Conservation (phyloP, 2,888 invertebrate species). For the Andrena dorsata region DNA sequence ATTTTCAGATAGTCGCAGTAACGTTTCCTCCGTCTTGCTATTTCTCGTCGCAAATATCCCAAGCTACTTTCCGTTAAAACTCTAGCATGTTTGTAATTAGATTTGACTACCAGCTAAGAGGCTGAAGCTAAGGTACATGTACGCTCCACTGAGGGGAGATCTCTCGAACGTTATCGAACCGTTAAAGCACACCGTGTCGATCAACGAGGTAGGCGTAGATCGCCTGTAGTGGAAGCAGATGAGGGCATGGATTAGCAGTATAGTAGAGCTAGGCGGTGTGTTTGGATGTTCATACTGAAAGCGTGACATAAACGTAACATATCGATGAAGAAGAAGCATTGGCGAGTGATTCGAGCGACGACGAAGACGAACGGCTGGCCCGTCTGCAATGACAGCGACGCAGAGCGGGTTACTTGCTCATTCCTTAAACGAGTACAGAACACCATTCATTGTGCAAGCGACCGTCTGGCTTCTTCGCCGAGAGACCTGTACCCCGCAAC, state of each 20-base stretch:
- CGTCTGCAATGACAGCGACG: slow-evolving; percentile 49
- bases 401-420: slow-evolving; percentile 39
- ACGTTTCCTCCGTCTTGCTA: neutral
- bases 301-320: slow-evolving; percentile 64
- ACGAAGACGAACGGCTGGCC: slow-evolving; percentile 49
- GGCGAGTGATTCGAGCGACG: slow-evolving; percentile 57
- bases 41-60: neutral
- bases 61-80: neutral
- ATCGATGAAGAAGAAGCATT: slow-evolving; percentile 59
- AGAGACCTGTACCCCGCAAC: neutral
- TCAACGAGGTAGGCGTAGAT: slow-evolving; percentile 37
- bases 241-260: slow-evolving; percentile 65
- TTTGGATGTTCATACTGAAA: slow-evolving; percentile 66
- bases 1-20: neutral
- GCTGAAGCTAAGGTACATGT: slow-evolving; percentile 37
- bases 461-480: neutral
- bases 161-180: slow-evolving; percentile 25
- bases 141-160: neutral
- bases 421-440: slow-evolving; percentile 38
- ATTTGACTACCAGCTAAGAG: slow-evolving; percentile 43
- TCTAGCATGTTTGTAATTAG: neutral
- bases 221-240: slow-evolving; percentile 66
- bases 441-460: slow-evolving; percentile 28
- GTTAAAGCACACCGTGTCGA: slow-evolving; percentile 42
- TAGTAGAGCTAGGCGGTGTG: slow-evolving; percentile 63